These are phyloP conservation scores for Mormyrus proboscirostris DNA, from an alignment of 2,797 vertebrate genomes.

Conservation along the genomic window DNA sequence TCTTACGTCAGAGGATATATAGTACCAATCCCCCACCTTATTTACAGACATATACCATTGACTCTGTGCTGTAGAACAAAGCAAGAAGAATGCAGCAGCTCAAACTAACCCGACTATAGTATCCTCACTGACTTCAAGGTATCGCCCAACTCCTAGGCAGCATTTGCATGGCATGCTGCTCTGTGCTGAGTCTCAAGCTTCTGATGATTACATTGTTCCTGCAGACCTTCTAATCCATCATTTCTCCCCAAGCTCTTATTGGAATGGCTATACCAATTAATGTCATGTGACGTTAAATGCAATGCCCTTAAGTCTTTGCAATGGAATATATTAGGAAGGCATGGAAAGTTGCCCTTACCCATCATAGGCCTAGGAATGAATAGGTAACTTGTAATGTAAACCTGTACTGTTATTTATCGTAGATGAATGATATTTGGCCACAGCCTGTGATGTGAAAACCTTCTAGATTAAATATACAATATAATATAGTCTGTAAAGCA, in stretches of 20 bases:
- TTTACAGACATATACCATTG: not conserved
- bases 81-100: not conserved
- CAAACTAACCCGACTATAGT: not conserved
- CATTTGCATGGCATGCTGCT: not conserved
- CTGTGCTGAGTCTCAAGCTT: not conserved
- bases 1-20: not conserved
- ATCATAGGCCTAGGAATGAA: not conserved
- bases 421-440: not conserved
- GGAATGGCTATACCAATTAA: not conserved
- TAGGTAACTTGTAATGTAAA: not conserved
- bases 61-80: not conserved
- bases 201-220: not conserved
- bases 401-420: not conserved
- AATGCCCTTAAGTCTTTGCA: not conserved
- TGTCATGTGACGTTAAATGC: not conserved
- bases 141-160: not conserved
- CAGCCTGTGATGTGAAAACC: not conserved
- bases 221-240: not conserved
- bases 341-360: not conserved
- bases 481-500: not conserved
- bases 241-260: not conserved
- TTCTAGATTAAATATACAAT: not conserved
- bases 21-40: not conserved
- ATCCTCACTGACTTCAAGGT: not conserved
- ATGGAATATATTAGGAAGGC: not conserved